Evolutionary conservation across 2,113 vertebrate genomes (phyloP).

Genomic region (Marmota monax): DNA sequence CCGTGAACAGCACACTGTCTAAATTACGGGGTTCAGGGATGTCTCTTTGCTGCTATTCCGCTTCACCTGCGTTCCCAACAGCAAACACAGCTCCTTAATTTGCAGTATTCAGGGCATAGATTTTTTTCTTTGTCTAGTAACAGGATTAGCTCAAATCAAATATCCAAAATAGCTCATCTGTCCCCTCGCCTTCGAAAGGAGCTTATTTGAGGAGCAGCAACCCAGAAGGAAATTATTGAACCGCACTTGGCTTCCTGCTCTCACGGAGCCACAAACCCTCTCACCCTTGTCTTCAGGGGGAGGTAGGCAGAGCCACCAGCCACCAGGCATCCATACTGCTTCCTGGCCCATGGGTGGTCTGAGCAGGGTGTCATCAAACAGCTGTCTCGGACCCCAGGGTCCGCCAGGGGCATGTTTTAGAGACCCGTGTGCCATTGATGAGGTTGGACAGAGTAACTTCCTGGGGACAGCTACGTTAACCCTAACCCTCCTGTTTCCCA

Average conservation of each 20-base stretch:
- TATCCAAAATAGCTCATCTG: not conserved
- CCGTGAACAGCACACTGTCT: not conserved
- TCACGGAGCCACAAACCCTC: not conserved
- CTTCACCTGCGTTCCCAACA: not conserved
- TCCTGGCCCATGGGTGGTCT: fast-evolving
- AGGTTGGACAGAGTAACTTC: not conserved
- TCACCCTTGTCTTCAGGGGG: not conserved
- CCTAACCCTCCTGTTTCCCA: not conserved
- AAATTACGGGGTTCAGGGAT: not conserved
- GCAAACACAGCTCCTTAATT: not conserved
- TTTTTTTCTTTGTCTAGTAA: not conserved
- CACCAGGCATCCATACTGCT: fast-evolving
- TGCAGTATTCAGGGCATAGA: not conserved
- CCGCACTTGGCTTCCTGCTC: not conserved
- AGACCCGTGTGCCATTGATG: not conserved
- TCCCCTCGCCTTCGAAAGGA: not conserved
- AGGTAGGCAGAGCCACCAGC: not conserved
- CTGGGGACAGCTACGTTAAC: too few relatives aligned
- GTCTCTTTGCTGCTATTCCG: not conserved
- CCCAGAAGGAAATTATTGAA: not conserved
- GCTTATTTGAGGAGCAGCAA: not conserved
- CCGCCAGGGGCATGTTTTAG: not conserved
- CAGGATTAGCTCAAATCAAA: not conserved
- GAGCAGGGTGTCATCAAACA: fast-evolving
- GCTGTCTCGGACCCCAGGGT: not conserved